Conservation (phyloP, 2,113 vertebrate species). For the Lampris megalopsis region DNA sequence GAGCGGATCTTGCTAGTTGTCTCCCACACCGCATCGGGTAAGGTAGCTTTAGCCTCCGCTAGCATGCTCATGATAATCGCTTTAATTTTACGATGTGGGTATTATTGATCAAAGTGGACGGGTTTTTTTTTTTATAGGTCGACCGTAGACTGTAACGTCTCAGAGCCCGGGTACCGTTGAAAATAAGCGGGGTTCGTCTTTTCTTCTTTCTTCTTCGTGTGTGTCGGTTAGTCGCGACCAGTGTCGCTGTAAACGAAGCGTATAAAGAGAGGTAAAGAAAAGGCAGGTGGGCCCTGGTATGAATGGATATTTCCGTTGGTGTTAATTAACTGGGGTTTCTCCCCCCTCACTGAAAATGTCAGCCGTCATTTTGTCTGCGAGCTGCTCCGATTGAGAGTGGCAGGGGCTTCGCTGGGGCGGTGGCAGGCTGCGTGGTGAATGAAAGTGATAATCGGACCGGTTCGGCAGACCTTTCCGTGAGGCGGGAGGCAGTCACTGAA, state of each 20-base stretch:
- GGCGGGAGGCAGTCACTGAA: not conserved
- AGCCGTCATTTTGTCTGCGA: not conserved
- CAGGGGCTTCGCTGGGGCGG: constrained; percentile 70
- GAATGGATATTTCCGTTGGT: not conserved
- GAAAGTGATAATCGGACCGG: constrained; percentile 31
- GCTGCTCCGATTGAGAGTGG: constrained; percentile 1
- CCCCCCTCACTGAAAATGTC: constrained; percentile 8
- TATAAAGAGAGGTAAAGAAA: too few species aligned
- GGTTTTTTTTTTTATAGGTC: too few species aligned
- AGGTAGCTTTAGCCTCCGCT: constrained; percentile 48
- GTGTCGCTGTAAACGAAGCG: too few species aligned
- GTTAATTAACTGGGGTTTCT: too few species aligned
- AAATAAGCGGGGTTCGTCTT: too few species aligned
- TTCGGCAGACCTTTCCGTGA: not conserved
- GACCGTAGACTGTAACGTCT: too few species aligned
- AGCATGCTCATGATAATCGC: constrained; percentile 46
- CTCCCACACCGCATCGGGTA: constrained; percentile 54
- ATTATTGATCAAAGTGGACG: constrained; percentile 18
- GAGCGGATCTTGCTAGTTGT: constrained; percentile 63
- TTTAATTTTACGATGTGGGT: not conserved
- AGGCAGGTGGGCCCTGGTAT: not conserved
- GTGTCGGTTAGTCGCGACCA: too few species aligned
- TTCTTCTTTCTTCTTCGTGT: too few species aligned
- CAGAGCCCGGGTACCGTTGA: too few species aligned
- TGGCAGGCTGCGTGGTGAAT: constrained; percentile 60